These are phyloP conservation scores for Lytechinus variegatus DNA, from an alignment of 35 echinoderm and acorn worm species.

Conservation along the genomic window DNA sequence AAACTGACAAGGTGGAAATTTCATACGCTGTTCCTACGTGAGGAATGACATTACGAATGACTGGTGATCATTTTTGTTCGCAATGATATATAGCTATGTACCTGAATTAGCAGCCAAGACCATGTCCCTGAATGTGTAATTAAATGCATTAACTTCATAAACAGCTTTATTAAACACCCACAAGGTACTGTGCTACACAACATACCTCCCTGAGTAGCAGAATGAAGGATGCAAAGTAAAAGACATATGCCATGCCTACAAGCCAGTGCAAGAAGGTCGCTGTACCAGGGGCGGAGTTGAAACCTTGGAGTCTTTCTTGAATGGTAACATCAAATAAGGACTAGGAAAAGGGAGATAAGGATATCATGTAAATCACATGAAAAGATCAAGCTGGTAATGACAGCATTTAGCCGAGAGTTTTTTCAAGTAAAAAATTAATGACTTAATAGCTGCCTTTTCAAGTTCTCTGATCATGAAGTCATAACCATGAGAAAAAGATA, in stretches of 20 bases:
- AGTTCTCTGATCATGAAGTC: neutral
- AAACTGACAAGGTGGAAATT: no score
- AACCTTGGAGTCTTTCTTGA: slow-evolving; percentile 81
- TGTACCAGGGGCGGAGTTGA: slow-evolving; percentile 94
- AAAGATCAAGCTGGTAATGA: neutral
- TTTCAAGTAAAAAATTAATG: no score
- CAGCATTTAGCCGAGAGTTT: neutral
- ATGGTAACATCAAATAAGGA: slow-evolving; percentile 86
- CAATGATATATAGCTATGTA: no score
- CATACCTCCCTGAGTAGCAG: slow-evolving; percentile 93
- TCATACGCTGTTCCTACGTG: no score
- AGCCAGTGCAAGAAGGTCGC: slow-evolving; percentile 98
- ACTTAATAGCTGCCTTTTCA: neutral
- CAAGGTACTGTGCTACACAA: neutral
- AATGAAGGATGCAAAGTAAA: slow-evolving; percentile 98
- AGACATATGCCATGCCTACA: slow-evolving; percentile 98
- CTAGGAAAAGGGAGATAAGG: slow-evolving; percentile 50
- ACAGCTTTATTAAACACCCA: no score
- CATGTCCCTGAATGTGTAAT: no score
- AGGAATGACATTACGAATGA: no score
- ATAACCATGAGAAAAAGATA: neutral
- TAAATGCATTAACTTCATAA: no score
- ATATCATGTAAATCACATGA: neutral
- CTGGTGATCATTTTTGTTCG: no score
- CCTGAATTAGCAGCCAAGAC: no score